A percentile compares a stretch with the other conserved stretches of the same genome.
Conservation (phyloP, 2,113 vertebrate genomes). For the Willisornis vidua region DNA sequence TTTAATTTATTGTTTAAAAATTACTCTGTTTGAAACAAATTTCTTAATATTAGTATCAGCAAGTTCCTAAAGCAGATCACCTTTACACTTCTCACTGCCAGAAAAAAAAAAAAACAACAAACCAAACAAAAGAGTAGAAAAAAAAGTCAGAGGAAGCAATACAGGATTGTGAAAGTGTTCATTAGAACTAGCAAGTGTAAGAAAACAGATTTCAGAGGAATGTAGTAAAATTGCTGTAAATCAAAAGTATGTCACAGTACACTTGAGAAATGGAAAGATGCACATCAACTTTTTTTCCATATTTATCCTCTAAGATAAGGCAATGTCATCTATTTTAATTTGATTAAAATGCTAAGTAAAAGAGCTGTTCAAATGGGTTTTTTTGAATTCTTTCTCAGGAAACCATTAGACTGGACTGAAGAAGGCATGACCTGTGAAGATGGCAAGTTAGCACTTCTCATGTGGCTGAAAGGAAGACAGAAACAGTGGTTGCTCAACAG, state of each 20-base stretch:
- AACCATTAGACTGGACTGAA: background rate
- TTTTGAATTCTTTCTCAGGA: background rate
- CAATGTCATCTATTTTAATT: background rate
- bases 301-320: background rate
- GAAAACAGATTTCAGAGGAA: background rate
- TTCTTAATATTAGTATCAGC: background rate
- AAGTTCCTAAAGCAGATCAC: background rate
- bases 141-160: background rate
- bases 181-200: background rate
- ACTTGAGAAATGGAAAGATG: background rate
- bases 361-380: background rate
- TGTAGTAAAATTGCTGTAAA: background rate
- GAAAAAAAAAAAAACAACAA: rapidly evolving
- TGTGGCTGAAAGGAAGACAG: background rate
- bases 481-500: background rate
- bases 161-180: background rate
- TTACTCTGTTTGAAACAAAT: background rate
- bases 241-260: background rate
- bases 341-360: background rate
- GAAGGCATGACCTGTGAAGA: rapidly evolving
- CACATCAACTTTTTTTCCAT: background rate
- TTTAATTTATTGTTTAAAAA: too few relatives aligned
- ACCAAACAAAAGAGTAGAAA: too few relatives aligned
- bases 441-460: background rate
- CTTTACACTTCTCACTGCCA: background rate